Percentiles rank a stretch among this genome's conserved stretches.
Conservation (phyloP, 2,113 vertebrate species). For the human region GRCh38 chr9:26570001-26570500, state of each 20-base stretch:
- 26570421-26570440: neutral
- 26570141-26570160: neutral
- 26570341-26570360: neutral
- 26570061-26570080: neutral
- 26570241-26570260: neutral
- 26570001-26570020: neutral
- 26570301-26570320: neutral
- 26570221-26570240: neutral
- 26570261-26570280: neutral
- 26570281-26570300: neutral
- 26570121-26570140: neutral
- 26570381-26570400: neutral
- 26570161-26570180: neutral
- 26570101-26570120: neutral
- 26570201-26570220: neutral
- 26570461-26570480: neutral
- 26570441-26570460: neutral
- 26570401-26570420: neutral
- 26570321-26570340: neutral
- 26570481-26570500: neutral
- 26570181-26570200: neutral
- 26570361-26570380: too few species aligned
- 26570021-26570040: neutral
- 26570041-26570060: neutral
- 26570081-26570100: neutral